Conservation (phyloP, 2,797 vertebrate genomes). For the Mallotus villosus region DNA sequence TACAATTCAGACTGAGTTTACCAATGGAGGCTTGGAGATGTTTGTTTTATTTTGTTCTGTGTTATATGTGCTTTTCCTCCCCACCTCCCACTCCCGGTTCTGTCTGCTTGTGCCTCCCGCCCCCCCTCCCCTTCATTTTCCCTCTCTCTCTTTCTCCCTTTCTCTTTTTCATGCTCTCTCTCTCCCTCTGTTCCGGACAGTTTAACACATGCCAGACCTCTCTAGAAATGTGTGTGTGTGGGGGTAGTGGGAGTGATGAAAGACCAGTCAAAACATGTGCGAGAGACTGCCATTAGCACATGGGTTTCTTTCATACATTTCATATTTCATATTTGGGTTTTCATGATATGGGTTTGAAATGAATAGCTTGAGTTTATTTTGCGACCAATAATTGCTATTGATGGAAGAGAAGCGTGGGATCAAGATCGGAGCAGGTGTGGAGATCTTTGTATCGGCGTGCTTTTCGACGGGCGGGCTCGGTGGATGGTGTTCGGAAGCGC, state of each 20-base stretch:
- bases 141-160: conserved; percentile 13
- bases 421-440: conserved; percentile 25
- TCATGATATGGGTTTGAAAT: conserved; percentile 30
- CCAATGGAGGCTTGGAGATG: conserved; percentile 5
- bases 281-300: conserved; percentile 50
- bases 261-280: conserved; percentile 54
- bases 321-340: conserved; percentile 31
- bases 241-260: conserved; percentile 55
- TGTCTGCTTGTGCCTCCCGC: conserved; percentile 21
- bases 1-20: conserved; percentile 1
- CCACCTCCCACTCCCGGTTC: conserved; percentile 36
- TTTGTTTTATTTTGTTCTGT: conserved; percentile 16
- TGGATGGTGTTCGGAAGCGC: conserved; percentile 20
- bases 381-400: conserved; percentile 24
- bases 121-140: conserved; percentile 33
- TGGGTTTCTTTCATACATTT: conserved; percentile 46
- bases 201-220: conserved; percentile 59
- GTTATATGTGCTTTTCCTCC: not conserved
- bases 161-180: not conserved
- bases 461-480: conserved; percentile 21
- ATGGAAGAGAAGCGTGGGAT: conserved; percentile 16
- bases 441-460: not conserved
- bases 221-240: conserved; percentile 40
- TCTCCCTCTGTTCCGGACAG: conserved; percentile 42
- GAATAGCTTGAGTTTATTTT: conserved; percentile 36